Percentiles rank a stretch among this genome's conserved stretches.
These are phyloP conservation scores for Epirrhoe alternata DNA, from an alignment of 2,888 invertebrate genomes.

Conservation along the genomic window DNA sequence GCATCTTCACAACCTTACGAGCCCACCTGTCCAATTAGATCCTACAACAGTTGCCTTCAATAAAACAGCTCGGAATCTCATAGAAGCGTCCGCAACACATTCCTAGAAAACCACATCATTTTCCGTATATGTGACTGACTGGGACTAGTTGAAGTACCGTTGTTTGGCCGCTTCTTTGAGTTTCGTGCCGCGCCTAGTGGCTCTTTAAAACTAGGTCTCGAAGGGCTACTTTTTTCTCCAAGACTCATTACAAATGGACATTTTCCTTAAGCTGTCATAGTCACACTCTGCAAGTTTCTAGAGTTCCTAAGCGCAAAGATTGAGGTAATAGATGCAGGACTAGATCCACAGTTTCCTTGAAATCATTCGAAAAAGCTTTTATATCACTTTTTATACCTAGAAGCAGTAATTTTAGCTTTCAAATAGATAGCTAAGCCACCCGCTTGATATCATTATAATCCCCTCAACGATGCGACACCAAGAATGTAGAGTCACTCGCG, in stretches of 20 bases:
- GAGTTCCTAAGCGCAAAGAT: too few species aligned
- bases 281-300: too few species aligned
- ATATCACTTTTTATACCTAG: too few species aligned
- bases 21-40: constrained; percentile 11
- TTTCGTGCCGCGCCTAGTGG: background rate
- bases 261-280: too few species aligned
- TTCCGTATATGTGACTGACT: constrained; percentile 32
- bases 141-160: constrained; percentile 34
- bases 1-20: background rate
- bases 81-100: constrained; percentile 30
- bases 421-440: background rate
- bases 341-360: too few species aligned
- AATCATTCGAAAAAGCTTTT: too few species aligned
- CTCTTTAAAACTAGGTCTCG: background rate
- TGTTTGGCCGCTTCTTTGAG: constrained; percentile 25
- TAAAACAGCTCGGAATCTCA: constrained; percentile 18
- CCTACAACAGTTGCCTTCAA: constrained; percentile 5
- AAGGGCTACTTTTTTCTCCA: background rate
- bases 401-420: background rate
- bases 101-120: constrained; percentile 44
- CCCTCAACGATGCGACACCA: constrained; percentile 7
- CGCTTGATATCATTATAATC: background rate
- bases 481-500: constrained; percentile 23
- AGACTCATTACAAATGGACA: too few species aligned
- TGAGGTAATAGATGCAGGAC: too few species aligned